These are phyloP conservation scores for Cardiocondyla obscurior DNA, from an alignment of 1,140 invertebrate genomes.

Conservation along the genomic window DNA sequence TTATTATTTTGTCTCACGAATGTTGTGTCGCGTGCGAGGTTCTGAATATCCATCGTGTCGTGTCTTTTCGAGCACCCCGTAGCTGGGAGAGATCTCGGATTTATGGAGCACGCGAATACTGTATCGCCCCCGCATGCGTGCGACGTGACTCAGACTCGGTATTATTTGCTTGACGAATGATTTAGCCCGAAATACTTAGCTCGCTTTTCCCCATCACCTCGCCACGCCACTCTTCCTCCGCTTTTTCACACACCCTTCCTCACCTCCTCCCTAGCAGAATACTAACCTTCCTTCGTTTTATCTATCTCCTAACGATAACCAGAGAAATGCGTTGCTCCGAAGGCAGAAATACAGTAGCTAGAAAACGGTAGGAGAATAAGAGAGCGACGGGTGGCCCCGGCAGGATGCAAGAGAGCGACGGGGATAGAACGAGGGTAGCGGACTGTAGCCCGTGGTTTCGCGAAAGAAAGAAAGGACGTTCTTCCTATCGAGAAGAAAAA, in stretches of 20 bases:
- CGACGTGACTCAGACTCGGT: slow-evolving; percentile 72
- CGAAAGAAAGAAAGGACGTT: slow-evolving; percentile 59
- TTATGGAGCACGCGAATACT: slow-evolving; percentile 71
- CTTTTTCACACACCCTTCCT: slow-evolving; percentile 12
- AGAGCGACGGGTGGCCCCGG: background rate
- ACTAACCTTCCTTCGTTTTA: slow-evolving; percentile 50
- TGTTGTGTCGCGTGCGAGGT: background rate
- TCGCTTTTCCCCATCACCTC: slow-evolving; percentile 26
- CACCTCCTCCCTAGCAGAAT: background rate
- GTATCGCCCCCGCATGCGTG: slow-evolving; percentile 63
- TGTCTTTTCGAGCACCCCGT: slow-evolving; percentile 55
- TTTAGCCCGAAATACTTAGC: slow-evolving; percentile 69
- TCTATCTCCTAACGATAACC: slow-evolving; percentile 56
- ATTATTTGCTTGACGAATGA: slow-evolving; percentile 80
- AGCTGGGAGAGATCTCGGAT: slow-evolving; percentile 56
- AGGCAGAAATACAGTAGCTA: slow-evolving; percentile 43
- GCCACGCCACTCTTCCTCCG: slow-evolving; percentile 7
- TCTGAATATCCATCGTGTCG: background rate
- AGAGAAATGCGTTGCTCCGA: slow-evolving; percentile 40
- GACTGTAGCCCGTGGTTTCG: slow-evolving; percentile 61
- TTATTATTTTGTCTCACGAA: background rate
- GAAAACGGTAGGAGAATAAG: slow-evolving; percentile 52
- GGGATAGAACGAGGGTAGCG: slow-evolving; percentile 60
- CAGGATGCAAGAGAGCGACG: slow-evolving; percentile 33
- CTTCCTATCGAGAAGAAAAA: slow-evolving; percentile 54